phyloP scores from a whole-genome alignment of 92 coral and sea anemone species.

The Epizoanthus stellaris region DNA sequence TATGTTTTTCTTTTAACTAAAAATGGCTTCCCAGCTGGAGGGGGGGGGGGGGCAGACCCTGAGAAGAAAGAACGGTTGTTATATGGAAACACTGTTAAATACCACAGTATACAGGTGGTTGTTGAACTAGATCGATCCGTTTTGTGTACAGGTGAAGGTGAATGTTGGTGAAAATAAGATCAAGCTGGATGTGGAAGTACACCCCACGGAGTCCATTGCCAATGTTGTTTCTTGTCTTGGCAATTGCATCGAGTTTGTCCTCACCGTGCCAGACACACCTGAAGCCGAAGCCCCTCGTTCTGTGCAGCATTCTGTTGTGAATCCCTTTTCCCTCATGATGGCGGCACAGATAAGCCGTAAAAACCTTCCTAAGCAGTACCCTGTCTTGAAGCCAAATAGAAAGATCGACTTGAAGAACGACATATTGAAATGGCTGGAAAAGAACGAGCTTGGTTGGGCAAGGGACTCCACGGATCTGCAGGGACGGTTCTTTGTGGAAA shows the following conservation, averaged over 20 bases:
- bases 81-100: constrained; percentile 7
- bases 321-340: constrained; percentile 46
- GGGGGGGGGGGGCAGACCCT: not conserved
- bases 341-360: constrained; percentile 44
- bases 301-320: too few species aligned
- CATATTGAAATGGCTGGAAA: constrained; percentile 64
- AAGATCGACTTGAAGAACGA: constrained; percentile 62
- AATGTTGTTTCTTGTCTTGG: constrained; percentile 39
- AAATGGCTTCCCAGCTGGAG: not conserved
- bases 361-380: constrained; percentile 32
- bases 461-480: constrained; percentile 41
- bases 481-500: constrained; percentile 42
- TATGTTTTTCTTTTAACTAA: constrained; percentile 4
- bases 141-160: constrained; percentile 36
- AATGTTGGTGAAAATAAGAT: constrained; percentile 43
- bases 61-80: constrained; percentile 22
- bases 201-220: constrained; percentile 41
- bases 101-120: constrained; percentile 18
- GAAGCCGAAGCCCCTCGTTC: too few species aligned
- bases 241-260: too few species aligned
- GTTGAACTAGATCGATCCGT: constrained; percentile 13
- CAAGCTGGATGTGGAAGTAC: constrained; percentile 41
- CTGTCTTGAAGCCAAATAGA: constrained; percentile 41
- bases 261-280: constrained; percentile 18
- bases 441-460: constrained; percentile 68